These are phyloP conservation scores for Melanocharis versteri DNA, from an alignment of 2,113 vertebrate species.

Conservation along the genomic window DNA sequence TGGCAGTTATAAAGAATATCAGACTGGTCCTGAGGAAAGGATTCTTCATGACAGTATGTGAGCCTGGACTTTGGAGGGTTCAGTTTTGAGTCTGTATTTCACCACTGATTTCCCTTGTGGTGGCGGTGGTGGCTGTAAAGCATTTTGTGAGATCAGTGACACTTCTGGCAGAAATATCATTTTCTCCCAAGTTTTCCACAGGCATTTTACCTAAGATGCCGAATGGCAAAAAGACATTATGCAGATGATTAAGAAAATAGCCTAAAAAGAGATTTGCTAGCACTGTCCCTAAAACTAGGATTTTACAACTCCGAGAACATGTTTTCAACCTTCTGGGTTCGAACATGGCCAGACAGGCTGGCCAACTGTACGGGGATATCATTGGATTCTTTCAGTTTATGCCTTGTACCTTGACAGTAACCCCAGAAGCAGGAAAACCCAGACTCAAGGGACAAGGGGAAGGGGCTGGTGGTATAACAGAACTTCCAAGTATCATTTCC, in stretches of 20 bases:
- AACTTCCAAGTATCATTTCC: background rate
- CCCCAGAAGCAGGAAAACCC: background rate
- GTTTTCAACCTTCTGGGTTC: background rate
- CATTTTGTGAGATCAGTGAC: constrained; percentile 2
- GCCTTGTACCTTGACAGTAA: background rate
- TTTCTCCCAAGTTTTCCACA: background rate
- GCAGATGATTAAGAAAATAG: background rate
- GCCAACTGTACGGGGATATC: background rate
- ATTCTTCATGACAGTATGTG: background rate
- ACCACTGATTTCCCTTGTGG: background rate
- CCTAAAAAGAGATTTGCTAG: background rate
- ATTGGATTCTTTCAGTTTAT: background rate
- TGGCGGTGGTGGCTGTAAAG: background rate
- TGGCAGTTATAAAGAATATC: background rate
- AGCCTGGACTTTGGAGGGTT: background rate
- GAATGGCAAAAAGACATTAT: background rate
- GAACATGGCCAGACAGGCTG: background rate
- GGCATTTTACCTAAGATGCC: background rate
- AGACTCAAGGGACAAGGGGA: background rate
- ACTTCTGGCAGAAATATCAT: background rate
- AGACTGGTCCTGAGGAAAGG: background rate
- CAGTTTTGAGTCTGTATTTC: background rate
- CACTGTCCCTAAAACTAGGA: background rate
- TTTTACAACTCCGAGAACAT: background rate
- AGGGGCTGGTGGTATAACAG: background rate